Conservation (phyloP, 2,113 vertebrate genomes). For the Chloropsis hardwickii region DNA sequence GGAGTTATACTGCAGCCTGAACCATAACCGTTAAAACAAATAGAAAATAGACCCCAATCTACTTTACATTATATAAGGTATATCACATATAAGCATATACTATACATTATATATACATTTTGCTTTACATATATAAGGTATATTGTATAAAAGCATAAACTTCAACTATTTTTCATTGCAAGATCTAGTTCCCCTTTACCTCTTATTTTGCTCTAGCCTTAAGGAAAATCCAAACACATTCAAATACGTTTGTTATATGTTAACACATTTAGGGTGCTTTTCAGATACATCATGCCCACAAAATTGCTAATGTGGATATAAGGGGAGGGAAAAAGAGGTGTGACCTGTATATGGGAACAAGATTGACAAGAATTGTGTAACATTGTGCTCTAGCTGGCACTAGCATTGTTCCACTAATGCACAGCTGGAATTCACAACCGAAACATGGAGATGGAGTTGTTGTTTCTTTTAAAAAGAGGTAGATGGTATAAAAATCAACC, state of each 20-base stretch:
- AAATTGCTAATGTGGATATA: neutral
- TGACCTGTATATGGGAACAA: neutral
- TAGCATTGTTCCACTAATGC: neutral
- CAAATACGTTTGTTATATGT: neutral
- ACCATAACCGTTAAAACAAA: neutral
- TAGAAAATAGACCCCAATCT: neutral
- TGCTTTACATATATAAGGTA: neutral
- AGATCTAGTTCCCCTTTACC: neutral
- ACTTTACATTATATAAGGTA: neutral
- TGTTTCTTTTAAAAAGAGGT: slow-evolving; percentile 6
- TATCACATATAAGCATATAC: neutral
- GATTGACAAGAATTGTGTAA: neutral
- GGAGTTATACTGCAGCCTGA: neutral
- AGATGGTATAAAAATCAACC: slow-evolving; percentile 43
- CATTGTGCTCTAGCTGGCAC: neutral
- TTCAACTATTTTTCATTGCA: neutral
- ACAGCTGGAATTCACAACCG: neutral
- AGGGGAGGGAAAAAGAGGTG: neutral
- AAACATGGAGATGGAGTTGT: neutral
- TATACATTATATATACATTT: too few relatives aligned
- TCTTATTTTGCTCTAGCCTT: neutral
- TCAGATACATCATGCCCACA: neutral
- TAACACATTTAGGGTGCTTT: neutral
- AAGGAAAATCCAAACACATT: neutral
- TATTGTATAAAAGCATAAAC: neutral